Evolutionary conservation across 53 echinoderm and acorn worm genomes (phyloP), one percentile per base, ranked within the genome.

Genomic region (Actinopyga echinites): DNA sequence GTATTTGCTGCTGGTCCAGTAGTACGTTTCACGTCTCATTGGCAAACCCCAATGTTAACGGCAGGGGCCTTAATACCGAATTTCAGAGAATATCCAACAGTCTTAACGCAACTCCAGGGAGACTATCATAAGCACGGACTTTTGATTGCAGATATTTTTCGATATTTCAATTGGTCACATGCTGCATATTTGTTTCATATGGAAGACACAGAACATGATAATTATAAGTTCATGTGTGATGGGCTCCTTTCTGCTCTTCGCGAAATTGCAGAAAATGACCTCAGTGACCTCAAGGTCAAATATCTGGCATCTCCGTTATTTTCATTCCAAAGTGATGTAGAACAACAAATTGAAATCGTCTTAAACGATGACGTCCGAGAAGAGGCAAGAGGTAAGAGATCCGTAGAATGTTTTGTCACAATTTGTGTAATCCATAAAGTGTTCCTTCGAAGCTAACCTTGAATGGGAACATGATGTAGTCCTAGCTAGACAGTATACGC

Each of bases 41-140:
- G 92, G 95, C 66, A 87, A 54, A 59, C 88, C 7, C 95, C 95
- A 15, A 35, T 87, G 64, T 1, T 95, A 10, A 93, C 95, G 1
- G 86, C 86, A 10, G 95, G 95, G 36, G 92, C 90, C 19, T 78
- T 84, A 60, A 83, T 86, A 38, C 49, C 10, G 5, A 68, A 80
- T 0, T 95, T 87, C 65, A 67, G 75, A 30, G 61, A 68, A 1
- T 30, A 56, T 42, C 63, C 37, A 28, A 62, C 61, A 40, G 80
- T 80, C 4, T 38, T 91, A 35, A 91, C 91, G 11, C 85, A 85
- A 64, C 37, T 88, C 3, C 88, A 85, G 63, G 82, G 82, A n/a
- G 73, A 82, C 11, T 88, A 88, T 30, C 37, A 21, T 7, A 80
- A 85, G n/a, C 49, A 85, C 32, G 91, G 57, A n/a, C 8, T 21